Evolutionary conservation across 2,113 vertebrate species (phyloP).

Genomic region (Myrmophylax atrothorax): DNA sequence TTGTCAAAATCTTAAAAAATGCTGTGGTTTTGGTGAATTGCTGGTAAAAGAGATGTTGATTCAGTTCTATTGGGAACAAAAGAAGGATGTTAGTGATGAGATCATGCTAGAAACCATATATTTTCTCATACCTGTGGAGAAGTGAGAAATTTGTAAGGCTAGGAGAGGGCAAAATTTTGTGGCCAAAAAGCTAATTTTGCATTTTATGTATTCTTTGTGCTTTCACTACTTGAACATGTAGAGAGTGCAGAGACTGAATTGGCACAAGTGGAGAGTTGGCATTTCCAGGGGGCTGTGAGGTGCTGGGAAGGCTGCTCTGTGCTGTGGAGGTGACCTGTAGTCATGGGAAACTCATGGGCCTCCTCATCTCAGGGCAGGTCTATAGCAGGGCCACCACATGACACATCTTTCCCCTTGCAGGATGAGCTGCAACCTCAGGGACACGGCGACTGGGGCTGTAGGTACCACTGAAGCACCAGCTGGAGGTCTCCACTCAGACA

Average conservation of each 20-base stretch:
- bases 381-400: neutral
- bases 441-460: fast-evolving
- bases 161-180: neutral
- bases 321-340: neutral
- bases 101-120: neutral
- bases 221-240: neutral
- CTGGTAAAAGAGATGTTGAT: neutral
- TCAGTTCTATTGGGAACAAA: neutral
- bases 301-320: neutral
- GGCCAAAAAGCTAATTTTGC: neutral
- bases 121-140: neutral
- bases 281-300: neutral
- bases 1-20: neutral
- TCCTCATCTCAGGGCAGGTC: neutral
- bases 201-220: neutral
- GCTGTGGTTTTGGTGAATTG: neutral
- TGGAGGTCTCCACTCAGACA: neutral
- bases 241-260: neutral
- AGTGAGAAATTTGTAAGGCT: neutral
- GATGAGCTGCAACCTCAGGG: neutral
- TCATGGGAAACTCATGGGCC: neutral
- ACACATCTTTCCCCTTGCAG: neutral
- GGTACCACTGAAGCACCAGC: neutral
- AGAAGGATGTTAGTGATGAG: neutral
- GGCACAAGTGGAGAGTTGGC: neutral